Percentiles rank a stretch among this genome's conserved stretches.
These are phyloP conservation scores for Umimayanthus kanabou DNA, from an alignment of 92 coral and sea anemone species.

Conservation along the genomic window DNA sequence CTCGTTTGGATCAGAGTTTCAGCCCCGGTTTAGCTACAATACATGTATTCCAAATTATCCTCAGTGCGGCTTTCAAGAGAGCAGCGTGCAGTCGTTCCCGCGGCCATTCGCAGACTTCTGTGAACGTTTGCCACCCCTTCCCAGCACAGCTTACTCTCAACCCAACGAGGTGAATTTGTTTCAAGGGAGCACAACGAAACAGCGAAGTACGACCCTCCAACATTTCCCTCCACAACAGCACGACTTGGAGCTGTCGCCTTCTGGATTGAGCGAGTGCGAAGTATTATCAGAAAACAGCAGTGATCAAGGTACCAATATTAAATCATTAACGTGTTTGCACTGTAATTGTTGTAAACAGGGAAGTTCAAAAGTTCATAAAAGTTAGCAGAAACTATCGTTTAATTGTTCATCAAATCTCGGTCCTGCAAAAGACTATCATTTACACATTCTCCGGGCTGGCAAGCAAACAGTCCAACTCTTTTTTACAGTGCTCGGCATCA, in stretches of 20 bases:
- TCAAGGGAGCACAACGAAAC: constrained; percentile 5
- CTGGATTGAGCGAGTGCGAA: constrained; percentile 25
- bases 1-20: constrained; percentile 28
- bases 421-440: not conserved
- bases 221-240: constrained; percentile 24
- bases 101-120: constrained; percentile 12
- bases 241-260: constrained; percentile 36
- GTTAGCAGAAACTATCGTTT: constrained; percentile 4
- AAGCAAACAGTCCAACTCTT: not conserved
- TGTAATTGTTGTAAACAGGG: constrained; percentile 29
- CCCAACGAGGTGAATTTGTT: not conserved
- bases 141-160: constrained; percentile 11
- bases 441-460: not conserved
- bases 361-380: constrained; percentile 30
- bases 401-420: constrained; percentile 1
- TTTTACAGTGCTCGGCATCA: not conserved
- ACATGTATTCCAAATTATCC: constrained; percentile 19
- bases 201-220: constrained; percentile 11
- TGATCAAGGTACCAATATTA: constrained; percentile 34
- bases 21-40: constrained; percentile 27
- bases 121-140: constrained; percentile 30
- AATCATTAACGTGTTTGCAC: constrained; percentile 19
- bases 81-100: not conserved
- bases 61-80: constrained; percentile 38
- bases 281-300: constrained; percentile 43